A percentile compares a stretch with the other conserved stretches of the same genome.
phyloP scores from a whole-genome alignment of 37 sponge, comb jelly and placozoan genomes.

The Agelas oroides region DNA sequence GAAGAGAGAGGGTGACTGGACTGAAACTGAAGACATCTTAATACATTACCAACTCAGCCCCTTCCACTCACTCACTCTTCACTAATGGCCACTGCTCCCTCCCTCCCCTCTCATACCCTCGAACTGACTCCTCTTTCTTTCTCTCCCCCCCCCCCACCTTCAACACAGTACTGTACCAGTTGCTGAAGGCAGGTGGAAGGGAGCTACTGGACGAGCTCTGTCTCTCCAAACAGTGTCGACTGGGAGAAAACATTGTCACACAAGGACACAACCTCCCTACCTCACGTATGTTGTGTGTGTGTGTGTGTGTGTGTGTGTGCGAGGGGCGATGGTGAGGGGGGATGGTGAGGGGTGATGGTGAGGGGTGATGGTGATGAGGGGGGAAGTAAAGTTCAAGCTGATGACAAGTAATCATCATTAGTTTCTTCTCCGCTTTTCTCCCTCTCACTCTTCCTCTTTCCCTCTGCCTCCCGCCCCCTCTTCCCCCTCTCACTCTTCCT shows the following conservation, averaged over 20 bases:
- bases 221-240: constrained; percentile 32
- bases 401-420: background rate
- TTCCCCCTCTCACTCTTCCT: constrained; percentile 13
- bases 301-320: constrained; percentile 5
- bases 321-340: too few relatives aligned
- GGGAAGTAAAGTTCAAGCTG: too few relatives aligned
- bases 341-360: too few relatives aligned
- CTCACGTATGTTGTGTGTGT: constrained; percentile 28
- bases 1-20: too few relatives aligned
- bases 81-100: too few relatives aligned
- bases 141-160: too few relatives aligned
- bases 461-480: constrained; percentile 16
- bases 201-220: constrained; percentile 55
- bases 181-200: constrained; percentile 28
- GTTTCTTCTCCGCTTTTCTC: background rate
- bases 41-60: too few relatives aligned
- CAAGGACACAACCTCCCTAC: constrained; percentile 54
- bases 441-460: background rate
- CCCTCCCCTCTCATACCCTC: too few relatives aligned
- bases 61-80: too few relatives aligned
- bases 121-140: too few relatives aligned
- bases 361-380: background rate
- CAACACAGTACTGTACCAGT: constrained; percentile 34
- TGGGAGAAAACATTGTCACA: constrained; percentile 65
- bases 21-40: too few relatives aligned